phyloP scores from a whole-genome alignment of 2,888 invertebrate genomes.

The Microctonus aethiopoides region DNA sequence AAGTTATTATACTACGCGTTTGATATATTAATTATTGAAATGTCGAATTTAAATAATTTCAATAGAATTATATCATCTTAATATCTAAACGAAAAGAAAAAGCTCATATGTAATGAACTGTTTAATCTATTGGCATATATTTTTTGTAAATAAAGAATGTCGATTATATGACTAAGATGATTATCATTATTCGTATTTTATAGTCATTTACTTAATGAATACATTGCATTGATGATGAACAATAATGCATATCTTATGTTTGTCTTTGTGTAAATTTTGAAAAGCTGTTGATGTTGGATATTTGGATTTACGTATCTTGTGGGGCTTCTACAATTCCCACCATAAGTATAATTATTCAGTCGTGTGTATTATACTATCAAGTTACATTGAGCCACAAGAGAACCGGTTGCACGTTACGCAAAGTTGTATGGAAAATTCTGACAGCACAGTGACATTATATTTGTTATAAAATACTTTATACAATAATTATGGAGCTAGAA shows the following conservation, averaged over 20 bases:
- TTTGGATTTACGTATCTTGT: constrained; percentile 47
- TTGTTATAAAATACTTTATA: constrained; percentile 9
- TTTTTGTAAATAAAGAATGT: constrained; percentile 47
- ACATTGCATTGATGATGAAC: neutral
- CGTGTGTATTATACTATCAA: constrained; percentile 52
- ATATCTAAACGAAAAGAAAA: neutral
- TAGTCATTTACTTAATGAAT: constrained; percentile 14
- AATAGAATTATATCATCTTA: neutral
- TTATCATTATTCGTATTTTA: constrained; percentile 24
- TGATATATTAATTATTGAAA: neutral
- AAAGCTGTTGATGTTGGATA: constrained; percentile 11
- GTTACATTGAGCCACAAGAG: constrained; percentile 47
- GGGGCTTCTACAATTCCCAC: constrained; percentile 55
- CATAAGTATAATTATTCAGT: constrained; percentile 37
- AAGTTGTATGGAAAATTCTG: constrained; percentile 25
- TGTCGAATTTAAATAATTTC: neutral
- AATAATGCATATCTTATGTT: neutral
- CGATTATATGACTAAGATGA: constrained; percentile 22
- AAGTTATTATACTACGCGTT: neutral
- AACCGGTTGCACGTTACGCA: constrained; percentile 54
- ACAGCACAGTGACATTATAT: constrained; percentile 8
- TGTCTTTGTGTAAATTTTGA: neutral
- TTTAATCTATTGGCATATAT: constrained; percentile 36
- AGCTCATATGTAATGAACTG: constrained; percentile 9
- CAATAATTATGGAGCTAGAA: constrained; percentile 53